Evolutionary conservation across 1,140 invertebrate genomes (phyloP), one percentile per base, ranked within the genome.

Genomic region (Drosophila mauritiana): DNA sequence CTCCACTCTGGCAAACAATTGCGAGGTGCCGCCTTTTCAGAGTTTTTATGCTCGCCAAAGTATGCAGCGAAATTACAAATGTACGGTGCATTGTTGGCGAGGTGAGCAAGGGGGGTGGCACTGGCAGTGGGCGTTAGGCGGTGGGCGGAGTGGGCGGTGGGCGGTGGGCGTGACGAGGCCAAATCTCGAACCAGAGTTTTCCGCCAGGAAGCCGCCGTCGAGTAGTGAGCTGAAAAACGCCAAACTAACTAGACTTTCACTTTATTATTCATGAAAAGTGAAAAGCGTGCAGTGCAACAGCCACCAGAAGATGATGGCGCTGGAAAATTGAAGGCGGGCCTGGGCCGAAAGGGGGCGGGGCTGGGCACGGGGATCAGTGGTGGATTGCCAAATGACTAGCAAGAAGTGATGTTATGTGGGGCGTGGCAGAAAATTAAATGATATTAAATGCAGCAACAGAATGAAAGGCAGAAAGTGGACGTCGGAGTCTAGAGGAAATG

Each of bases 191-290:
- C 31, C 37, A 63, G 48, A 55, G 49, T 65, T 27, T 39, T 64
- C 63, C 52, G 39, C 46, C 63, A 75, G 70, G 46, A 74, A 80
- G 72, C 73, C 54, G 65, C 51, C 65, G 68, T 72, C 64, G 68
- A 68, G 55, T 69, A 77, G 54, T 59, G 74, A 69, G 73, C 63
- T 70, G 73, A 78, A 78, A 77, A 77, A 77, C 73, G 74, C 74
- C 74, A 88, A 88, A 89, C 83, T 83, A 89, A 89, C 83, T 88
- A 89, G 83, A 88, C 83, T 88, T 88, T 88, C 84, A 89, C 83
- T 88, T 89, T 88, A 89, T 88, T 88, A 88, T 88, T 88, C 83
- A 88, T 88, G 83, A 83, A 89, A 88, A 88, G 83, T 88, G 83
- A 88, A 88, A 88, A 89, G 83, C 84, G 64, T 67, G 70, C 83